Evolutionary conservation across 2,888 invertebrate species (phyloP).

Genomic region (Meandrusa payeni): DNA sequence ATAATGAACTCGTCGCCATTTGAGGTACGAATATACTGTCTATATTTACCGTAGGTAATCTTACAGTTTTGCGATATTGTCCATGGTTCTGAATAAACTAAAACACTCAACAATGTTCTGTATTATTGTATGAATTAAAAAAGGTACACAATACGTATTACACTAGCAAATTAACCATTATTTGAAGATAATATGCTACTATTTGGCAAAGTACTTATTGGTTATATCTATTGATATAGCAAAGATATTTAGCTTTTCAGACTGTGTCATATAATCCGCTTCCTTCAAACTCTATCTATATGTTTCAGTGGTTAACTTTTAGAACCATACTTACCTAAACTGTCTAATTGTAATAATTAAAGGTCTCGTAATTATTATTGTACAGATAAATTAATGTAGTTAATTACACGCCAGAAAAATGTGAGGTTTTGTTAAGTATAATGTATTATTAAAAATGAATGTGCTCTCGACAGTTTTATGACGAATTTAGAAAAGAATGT

Average conservation of each 20-base stretch:
- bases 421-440: conserved; percentile 78
- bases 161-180: no score
- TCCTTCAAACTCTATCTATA: conserved; percentile 51
- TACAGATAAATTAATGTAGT: conserved; percentile 80
- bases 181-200: no score
- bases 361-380: conserved; percentile 78
- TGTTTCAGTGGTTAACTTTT: conserved; percentile 54
- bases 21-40: no score
- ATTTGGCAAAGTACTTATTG: conserved; percentile 50
- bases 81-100: no score
- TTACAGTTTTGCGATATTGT: no score
- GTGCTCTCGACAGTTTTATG: conserved; percentile 79
- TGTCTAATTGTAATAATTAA: conserved; percentile 71
- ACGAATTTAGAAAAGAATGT: conserved; percentile 80
- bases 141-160: no score
- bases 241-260: conserved; percentile 46
- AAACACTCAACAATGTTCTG: no score
- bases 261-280: conserved; percentile 38
- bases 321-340: conserved; percentile 64
- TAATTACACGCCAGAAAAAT: conserved; percentile 70
- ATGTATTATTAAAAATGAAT: conserved; percentile 76
- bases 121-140: no score
- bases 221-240: conserved; percentile 20
- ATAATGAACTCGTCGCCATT: no score
- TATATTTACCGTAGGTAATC: no score